phyloP scores from a whole-genome alignment of 1,140 invertebrate genomes.

The Drosophila santomea region DNA sequence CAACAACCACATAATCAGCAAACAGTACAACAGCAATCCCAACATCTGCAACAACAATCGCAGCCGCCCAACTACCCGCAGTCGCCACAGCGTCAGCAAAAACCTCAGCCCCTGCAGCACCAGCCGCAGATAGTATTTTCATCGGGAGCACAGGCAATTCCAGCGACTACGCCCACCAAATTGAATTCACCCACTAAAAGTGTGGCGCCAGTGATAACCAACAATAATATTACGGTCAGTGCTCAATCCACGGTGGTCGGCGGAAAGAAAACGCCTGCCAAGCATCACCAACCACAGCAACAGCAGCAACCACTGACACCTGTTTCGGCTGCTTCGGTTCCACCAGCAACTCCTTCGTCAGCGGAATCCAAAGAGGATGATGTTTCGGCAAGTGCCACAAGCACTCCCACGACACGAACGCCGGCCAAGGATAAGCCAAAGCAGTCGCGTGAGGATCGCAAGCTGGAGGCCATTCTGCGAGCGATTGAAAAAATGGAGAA shows the following conservation, averaged over 20 bases:
- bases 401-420: conserved; percentile 32
- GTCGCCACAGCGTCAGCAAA: conserved; percentile 12
- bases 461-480: conserved; percentile 97
- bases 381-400: conserved; percentile 3
- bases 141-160: conserved; percentile 7
- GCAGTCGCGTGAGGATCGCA: conserved; percentile 96
- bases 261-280: conserved; percentile 43
- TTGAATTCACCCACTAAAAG: conserved; percentile 18
- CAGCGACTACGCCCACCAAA: conserved; percentile 18
- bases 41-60: conserved; percentile 1
- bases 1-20: conserved; percentile 1
- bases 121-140: conserved; percentile 36
- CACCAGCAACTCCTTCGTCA: conserved; percentile 23
- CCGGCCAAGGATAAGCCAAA: conserved; percentile 76
- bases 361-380: conserved; percentile 32
- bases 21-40: conserved; percentile 8
- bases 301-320: conserved; percentile 17
- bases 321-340: neutral
- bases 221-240: conserved; percentile 14
- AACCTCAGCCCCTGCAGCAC: conserved; percentile 3
- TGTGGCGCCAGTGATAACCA: conserved; percentile 13
- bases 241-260: conserved; percentile 8
- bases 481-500: conserved; percentile 94
- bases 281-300: conserved; percentile 20
- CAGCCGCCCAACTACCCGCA: conserved; percentile 6